Conservation (phyloP, 92 coral and sea anemone species). For the Umimayanthus kanabou region DNA sequence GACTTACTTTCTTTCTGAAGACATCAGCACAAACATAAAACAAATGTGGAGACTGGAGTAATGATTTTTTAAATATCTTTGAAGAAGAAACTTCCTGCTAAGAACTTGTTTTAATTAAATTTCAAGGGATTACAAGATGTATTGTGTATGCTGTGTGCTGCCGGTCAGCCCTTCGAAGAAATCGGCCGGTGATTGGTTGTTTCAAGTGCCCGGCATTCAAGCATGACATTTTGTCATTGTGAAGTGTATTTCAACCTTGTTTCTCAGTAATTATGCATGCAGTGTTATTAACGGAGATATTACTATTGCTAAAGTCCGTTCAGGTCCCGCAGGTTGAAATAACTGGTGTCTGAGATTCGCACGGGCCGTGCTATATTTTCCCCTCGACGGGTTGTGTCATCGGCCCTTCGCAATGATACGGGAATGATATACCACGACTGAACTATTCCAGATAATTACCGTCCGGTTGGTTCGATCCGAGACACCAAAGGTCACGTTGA, state of each 20-base stretch:
- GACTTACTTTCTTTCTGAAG: not conserved
- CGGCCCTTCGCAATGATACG: not conserved
- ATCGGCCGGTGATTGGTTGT: slow-evolving; percentile 25
- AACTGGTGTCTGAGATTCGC: not conserved
- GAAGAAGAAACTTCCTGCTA: not conserved
- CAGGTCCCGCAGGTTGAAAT: not conserved
- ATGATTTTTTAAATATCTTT: not conserved
- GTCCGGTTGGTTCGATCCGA: not conserved
- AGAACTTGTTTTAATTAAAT: not conserved
- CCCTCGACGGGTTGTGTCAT: slow-evolving; percentile 1
- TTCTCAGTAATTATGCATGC: slow-evolving; percentile 11
- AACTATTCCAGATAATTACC: not conserved
- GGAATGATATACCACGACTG: not conserved
- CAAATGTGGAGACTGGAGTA: not conserved
- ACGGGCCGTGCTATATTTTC: not conserved
- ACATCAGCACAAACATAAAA: not conserved
- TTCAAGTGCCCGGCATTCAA: not conserved
- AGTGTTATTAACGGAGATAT: not conserved
- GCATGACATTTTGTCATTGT: slow-evolving; percentile 13
- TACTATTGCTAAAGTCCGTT: not conserved
- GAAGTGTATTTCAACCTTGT: not conserved
- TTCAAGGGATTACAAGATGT: not conserved
- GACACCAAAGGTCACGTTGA: slow-evolving; percentile 30
- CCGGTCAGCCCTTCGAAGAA: not conserved
- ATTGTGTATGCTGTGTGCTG: not conserved